Percentiles rank a stretch among this genome's conserved stretches.
Conservation (phyloP, 2,797 vertebrate genomes). For the Sternarchorhynchus goeldii region DNA sequence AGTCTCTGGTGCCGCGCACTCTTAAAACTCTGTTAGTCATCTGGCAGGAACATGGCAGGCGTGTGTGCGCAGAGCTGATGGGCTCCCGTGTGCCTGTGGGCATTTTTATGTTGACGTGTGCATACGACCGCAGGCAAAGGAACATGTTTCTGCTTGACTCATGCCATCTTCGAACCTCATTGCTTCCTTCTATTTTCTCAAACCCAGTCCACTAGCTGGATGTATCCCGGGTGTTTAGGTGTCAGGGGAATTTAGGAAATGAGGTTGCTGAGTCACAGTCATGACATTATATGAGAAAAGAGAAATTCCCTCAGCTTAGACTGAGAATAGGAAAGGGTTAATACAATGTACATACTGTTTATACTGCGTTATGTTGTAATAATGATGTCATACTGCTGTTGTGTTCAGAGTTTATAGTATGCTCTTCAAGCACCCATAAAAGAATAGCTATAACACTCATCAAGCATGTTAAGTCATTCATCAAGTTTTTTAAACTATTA, state of each 20-base stretch:
- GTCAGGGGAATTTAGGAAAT: too few species aligned
- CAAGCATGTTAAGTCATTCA: not conserved
- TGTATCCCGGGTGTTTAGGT: too few species aligned
- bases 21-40: constrained; percentile 47
- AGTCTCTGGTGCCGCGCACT: constrained; percentile 43
- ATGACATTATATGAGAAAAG: too few species aligned
- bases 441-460: not conserved
- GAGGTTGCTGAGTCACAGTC: too few species aligned
- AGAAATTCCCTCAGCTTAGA: too few species aligned
- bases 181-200: too few species aligned
- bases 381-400: not conserved
- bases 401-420: constrained; percentile 6
- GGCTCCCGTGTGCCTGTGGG: constrained; percentile 29
- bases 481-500: not conserved
- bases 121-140: constrained; percentile 20
- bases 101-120: constrained; percentile 41
- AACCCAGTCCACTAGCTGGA: too few species aligned
- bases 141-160: constrained; percentile 19
- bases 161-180: constrained; percentile 9
- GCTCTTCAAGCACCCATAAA: not conserved
- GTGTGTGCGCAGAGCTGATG: constrained; percentile 25
- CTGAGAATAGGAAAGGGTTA: too few species aligned
- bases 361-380: not conserved
- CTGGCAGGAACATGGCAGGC: constrained; percentile 43
- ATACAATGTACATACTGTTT: too few species aligned